phyloP scores from a whole-genome alignment of 2,797 vertebrate genomes.

The Rhodeus uyekii region DNA sequence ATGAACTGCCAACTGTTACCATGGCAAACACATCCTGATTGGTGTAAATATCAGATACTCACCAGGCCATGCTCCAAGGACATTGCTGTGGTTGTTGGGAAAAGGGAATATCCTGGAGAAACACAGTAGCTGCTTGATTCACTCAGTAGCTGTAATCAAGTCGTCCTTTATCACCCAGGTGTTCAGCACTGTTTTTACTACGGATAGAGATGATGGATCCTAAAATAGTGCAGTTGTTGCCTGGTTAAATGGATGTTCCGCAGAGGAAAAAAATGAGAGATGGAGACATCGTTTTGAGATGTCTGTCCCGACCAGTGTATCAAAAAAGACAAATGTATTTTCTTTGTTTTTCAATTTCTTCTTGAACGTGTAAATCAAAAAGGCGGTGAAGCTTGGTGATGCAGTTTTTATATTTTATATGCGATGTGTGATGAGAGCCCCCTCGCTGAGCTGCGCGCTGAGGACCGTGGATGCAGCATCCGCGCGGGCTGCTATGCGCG shows the following conservation, averaged over 20 bases:
- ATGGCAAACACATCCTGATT: conserved; percentile 41
- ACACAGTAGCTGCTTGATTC: conserved; percentile 40
- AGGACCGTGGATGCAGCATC: conserved; percentile 78
- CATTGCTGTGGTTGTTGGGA: conserved; percentile 69
- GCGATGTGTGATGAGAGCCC: conserved; percentile 61
- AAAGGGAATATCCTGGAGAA: conserved; percentile 58
- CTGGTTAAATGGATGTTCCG: conserved; percentile 60
- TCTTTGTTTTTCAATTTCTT: conserved; percentile 41
- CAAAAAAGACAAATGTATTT: conserved; percentile 31
- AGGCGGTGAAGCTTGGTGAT: conserved; percentile 42
- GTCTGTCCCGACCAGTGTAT: conserved; percentile 43
- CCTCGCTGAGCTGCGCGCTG: conserved; percentile 66
- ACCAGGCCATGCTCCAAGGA: conserved; percentile 87
- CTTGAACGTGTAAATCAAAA: conserved; percentile 55
- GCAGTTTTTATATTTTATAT: conserved; percentile 59
- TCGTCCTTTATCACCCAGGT: conserved; percentile 43
- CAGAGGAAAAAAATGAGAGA: conserved; percentile 59
- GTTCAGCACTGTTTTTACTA: conserved; percentile 49
- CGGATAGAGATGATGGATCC: conserved; percentile 53
- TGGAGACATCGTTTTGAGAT: conserved; percentile 58
- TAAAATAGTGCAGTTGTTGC: conserved; percentile 64
- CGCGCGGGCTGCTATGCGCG: conserved; percentile 64
- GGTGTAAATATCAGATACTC: conserved; percentile 69
- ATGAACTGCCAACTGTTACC: conserved; percentile 39
- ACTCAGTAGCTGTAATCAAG: conserved; percentile 45